These are phyloP conservation scores for Sebastes paucispinis DNA, from an alignment of 2,797 vertebrate species.

Conservation along the genomic window DNA sequence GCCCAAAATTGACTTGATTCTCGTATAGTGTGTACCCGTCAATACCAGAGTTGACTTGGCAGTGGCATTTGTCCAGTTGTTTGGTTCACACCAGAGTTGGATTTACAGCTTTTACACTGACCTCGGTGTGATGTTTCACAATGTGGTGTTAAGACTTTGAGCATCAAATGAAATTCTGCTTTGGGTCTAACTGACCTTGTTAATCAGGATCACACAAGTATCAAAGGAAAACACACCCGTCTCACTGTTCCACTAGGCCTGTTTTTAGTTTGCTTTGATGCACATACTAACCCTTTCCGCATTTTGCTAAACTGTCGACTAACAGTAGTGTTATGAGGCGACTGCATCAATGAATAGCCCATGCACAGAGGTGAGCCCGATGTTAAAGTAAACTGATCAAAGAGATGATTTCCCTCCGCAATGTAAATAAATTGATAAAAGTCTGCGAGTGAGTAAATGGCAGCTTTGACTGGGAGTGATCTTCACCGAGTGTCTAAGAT, in stretches of 20 bases:
- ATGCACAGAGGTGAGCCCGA: background rate
- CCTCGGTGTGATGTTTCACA: background rate
- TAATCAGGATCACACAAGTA: background rate
- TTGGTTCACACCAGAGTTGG: background rate
- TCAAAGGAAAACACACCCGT: background rate
- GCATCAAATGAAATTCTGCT: background rate
- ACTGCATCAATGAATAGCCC: background rate
- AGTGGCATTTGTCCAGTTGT: background rate
- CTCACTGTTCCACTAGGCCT: background rate
- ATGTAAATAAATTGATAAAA: background rate
- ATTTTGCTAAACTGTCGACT: background rate
- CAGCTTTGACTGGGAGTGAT: slow-evolving; percentile 23
- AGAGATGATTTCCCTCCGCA: slow-evolving; percentile 2
- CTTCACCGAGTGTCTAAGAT: slow-evolving; percentile 25
- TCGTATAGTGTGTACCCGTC: no score
- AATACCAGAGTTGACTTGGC: background rate
- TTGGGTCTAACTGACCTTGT: background rate
- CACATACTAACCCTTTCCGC: background rate
- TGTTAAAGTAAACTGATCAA: slow-evolving; percentile 23
- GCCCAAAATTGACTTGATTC: no score
- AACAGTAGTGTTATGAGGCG: background rate
- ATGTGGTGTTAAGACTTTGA: background rate
- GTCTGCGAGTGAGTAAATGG: background rate
- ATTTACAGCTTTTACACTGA: background rate
- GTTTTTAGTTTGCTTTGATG: background rate